These are phyloP conservation scores for Heterocephalus glaber DNA, from an alignment of 2,113 vertebrate species.

Conservation along the genomic window DNA sequence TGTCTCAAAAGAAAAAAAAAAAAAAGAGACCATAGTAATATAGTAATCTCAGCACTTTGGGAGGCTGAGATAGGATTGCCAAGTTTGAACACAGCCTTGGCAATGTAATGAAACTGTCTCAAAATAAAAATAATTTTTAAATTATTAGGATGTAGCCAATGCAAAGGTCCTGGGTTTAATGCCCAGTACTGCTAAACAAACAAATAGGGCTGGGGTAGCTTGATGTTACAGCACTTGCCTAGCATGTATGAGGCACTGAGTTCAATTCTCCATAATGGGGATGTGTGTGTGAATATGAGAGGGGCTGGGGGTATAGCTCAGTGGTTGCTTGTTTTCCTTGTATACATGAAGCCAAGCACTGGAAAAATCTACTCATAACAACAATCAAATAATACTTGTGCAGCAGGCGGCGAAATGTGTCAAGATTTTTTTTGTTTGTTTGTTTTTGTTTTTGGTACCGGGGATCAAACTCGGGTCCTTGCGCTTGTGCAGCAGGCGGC, in stretches of 20 bases:
- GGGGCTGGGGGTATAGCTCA: not conserved
- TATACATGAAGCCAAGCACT: not conserved
- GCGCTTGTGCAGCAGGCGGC: too few relatives aligned
- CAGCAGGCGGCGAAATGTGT: too few relatives aligned
- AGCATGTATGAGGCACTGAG: not conserved
- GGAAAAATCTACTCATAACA: not conserved
- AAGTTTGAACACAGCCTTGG: not conserved
- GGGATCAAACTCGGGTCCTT: too few relatives aligned
- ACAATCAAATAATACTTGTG: slow-evolving; percentile 18
- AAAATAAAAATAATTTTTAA: not conserved
- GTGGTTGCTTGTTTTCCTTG: not conserved
- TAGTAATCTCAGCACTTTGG: not conserved
- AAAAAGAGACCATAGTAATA: not conserved
- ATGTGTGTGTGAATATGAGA: not conserved
- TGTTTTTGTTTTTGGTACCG: too few relatives aligned
- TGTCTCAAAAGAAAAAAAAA: not conserved
- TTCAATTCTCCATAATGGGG: not conserved
- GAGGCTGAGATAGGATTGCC: not conserved
- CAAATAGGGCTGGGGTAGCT: not conserved
- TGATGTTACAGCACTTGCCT: not conserved
- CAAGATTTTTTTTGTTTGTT: too few relatives aligned
- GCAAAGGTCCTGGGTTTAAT: not conserved
- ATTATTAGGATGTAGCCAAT: not conserved
- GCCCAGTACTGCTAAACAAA: not conserved
- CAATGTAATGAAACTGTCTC: not conserved